A percentile compares a stretch with the other conserved stretches of the same genome.
phyloP scores from a whole-genome alignment of 1,140 invertebrate genomes.

The Drosophila takahashii region DNA sequence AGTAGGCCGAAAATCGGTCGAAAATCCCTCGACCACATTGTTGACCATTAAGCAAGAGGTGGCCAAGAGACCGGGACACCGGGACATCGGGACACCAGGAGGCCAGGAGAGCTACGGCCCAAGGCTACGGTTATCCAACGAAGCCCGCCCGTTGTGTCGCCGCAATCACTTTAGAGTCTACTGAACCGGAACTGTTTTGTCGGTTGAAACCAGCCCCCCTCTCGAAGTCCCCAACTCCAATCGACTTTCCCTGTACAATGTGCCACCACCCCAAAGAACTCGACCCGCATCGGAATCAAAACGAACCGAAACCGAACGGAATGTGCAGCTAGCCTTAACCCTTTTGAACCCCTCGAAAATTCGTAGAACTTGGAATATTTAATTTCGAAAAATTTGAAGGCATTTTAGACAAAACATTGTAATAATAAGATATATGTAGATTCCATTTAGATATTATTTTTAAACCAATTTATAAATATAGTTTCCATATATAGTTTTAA shows the following conservation, averaged over 20 bases:
- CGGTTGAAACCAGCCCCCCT: constrained; percentile 3
- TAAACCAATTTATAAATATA: too few species aligned
- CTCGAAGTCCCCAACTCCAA: not conserved
- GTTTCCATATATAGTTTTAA: too few species aligned
- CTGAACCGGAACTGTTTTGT: constrained; percentile 69
- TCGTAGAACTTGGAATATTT: constrained; percentile 6
- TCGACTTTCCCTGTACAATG: not conserved
- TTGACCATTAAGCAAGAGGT: constrained; percentile 23
- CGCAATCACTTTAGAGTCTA: constrained; percentile 71
- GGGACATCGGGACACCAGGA: not conserved
- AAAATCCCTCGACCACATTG: constrained; percentile 27
- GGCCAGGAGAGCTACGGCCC: constrained; percentile 4
- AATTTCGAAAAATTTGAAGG: constrained; percentile 4
- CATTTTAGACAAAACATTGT: too few species aligned
- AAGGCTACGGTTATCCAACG: constrained; percentile 7
- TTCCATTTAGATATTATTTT: too few species aligned
- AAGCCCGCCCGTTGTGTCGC: constrained; percentile 32
- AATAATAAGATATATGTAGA: too few species aligned
- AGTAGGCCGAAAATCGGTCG: constrained; percentile 30
- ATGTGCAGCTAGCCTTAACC: constrained; percentile 22
- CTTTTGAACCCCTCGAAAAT: not conserved
- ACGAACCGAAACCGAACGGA: constrained; percentile 15
- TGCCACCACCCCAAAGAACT: not conserved
- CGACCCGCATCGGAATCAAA: constrained; percentile 21
- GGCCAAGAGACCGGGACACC: not conserved